phyloP scores from a whole-genome alignment of 2,888 invertebrate species.

The Troides helena region DNA sequence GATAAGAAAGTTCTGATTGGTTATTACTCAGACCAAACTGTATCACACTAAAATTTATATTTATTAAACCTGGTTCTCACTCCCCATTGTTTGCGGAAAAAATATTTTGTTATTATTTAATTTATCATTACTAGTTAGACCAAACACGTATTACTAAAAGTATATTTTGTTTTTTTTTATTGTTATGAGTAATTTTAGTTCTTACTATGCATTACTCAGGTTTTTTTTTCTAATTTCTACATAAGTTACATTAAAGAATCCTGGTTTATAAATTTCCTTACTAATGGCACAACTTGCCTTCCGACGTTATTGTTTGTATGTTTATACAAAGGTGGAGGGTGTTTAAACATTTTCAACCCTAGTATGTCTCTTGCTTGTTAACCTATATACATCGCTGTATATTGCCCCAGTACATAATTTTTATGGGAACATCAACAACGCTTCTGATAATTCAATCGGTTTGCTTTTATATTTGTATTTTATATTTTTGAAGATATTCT shows the following conservation, averaged over 20 bases:
- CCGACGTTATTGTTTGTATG: not conserved
- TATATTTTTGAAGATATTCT: too few relatives aligned
- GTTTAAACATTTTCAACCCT: not conserved
- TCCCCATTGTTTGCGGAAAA: too few relatives aligned
- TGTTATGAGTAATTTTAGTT: too few relatives aligned
- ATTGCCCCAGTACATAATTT: not conserved
- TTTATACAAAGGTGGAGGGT: conserved; percentile 1
- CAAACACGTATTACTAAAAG: too few relatives aligned
- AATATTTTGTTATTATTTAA: too few relatives aligned
- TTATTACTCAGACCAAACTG: too few relatives aligned
- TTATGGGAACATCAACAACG: not conserved
- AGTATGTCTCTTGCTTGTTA: not conserved
- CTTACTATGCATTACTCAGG: too few relatives aligned
- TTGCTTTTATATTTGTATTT: not conserved
- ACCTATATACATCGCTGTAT: conserved; percentile 1
- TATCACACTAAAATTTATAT: too few relatives aligned
- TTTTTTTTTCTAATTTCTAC: not conserved
- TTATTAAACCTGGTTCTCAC: too few relatives aligned
- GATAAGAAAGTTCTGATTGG: too few relatives aligned
- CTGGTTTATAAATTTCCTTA: not conserved
- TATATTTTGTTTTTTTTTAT: too few relatives aligned
- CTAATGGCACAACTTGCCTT: not conserved
- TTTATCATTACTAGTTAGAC: too few relatives aligned
- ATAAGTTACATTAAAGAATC: not conserved
- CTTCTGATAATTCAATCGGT: not conserved